phyloP scores from a whole-genome alignment of 2,888 invertebrate genomes.

The Tetropium fuscum region DNA sequence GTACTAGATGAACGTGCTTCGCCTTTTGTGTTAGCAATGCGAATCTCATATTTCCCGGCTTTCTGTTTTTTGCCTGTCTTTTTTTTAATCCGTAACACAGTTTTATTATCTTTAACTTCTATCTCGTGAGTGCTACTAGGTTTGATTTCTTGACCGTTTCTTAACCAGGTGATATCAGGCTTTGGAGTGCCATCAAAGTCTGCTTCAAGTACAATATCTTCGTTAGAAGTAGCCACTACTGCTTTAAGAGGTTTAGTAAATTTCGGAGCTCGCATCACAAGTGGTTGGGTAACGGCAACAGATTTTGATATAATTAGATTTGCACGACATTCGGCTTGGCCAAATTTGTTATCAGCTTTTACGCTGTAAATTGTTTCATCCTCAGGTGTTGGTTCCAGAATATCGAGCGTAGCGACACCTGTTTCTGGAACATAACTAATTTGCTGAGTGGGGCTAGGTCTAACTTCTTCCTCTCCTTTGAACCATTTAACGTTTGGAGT shows the following conservation, averaged over 20 bases:
- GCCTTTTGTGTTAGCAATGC: slow-evolving; percentile 81
- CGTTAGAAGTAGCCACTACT: slow-evolving; percentile 76
- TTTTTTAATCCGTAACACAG: slow-evolving; percentile 75
- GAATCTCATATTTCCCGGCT: slow-evolving; percentile 89
- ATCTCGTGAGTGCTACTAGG: slow-evolving; percentile 74
- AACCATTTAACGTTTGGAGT: slow-evolving; percentile 80
- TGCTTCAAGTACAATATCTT: slow-evolving; percentile 77
- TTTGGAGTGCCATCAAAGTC: slow-evolving; percentile 78
- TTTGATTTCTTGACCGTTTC: slow-evolving; percentile 83
- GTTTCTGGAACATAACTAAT: slow-evolving; percentile 73
- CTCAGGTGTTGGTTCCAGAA: slow-evolving; percentile 73
- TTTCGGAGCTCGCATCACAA: slow-evolving; percentile 75
- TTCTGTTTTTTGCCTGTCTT: slow-evolving; percentile 75
- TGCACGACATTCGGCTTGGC: slow-evolving; percentile 79
- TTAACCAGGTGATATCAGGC: slow-evolving; percentile 86
- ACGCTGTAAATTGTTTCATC: slow-evolving; percentile 79
- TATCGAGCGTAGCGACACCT: slow-evolving; percentile 73
- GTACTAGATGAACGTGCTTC: slow-evolving; percentile 86
- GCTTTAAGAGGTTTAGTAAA: slow-evolving; percentile 85
- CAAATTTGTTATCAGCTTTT: slow-evolving; percentile 79
- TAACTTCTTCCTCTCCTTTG: slow-evolving; percentile 72
- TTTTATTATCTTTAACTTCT: slow-evolving; percentile 71
- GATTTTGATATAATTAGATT: slow-evolving; percentile 74
- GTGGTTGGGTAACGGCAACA: slow-evolving; percentile 67
- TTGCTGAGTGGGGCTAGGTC: slow-evolving; percentile 69